Conservation (phyloP, 1,140 invertebrate species). For the Vanessa atalanta region DNA sequence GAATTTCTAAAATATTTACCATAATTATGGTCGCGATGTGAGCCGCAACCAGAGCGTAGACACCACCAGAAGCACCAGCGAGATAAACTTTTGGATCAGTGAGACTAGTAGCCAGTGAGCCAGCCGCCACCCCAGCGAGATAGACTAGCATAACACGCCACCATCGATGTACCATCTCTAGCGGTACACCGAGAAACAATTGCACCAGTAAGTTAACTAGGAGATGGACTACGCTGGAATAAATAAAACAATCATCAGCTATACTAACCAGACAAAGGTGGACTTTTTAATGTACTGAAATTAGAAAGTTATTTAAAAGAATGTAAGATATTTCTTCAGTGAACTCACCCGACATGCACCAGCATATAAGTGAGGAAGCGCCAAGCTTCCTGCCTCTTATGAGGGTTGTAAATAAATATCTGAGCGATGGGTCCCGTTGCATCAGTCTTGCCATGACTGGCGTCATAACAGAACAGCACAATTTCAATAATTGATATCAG, state of each 20-base stretch:
- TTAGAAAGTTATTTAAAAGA: background rate
- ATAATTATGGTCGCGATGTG: slow-evolving; percentile 97
- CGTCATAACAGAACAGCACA: slow-evolving; percentile 85
- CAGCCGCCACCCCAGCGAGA: slow-evolving; percentile 90
- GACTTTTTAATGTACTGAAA: background rate
- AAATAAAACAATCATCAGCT: slow-evolving; percentile 16
- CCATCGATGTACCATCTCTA: slow-evolving; percentile 98
- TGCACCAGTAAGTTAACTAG: slow-evolving; percentile 96
- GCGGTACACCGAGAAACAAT: slow-evolving; percentile 93
- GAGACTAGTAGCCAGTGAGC: slow-evolving; percentile 94
- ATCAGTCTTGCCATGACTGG: slow-evolving; percentile 75
- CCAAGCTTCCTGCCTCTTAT: slow-evolving; percentile 93
- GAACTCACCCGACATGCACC: slow-evolving; percentile 93
- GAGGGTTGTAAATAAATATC: slow-evolving; percentile 94
- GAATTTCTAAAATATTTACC: slow-evolving; percentile 78
- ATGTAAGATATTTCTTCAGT: background rate
- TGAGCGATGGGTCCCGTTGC: slow-evolving; percentile 88
- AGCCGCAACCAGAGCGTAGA: slow-evolving; percentile 96
- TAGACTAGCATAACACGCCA: slow-evolving; percentile 93
- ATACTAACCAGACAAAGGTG: background rate
- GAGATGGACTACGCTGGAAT: slow-evolving; percentile 89
- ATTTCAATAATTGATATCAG: slow-evolving; percentile 88
- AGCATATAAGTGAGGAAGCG: slow-evolving; percentile 97
- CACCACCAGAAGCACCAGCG: slow-evolving; percentile 97
- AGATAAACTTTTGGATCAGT: slow-evolving; percentile 92